Base-by-base conservation (phyloP, 2,113 vertebrate genomes). In the Ctenomys sociabilis region DNA sequence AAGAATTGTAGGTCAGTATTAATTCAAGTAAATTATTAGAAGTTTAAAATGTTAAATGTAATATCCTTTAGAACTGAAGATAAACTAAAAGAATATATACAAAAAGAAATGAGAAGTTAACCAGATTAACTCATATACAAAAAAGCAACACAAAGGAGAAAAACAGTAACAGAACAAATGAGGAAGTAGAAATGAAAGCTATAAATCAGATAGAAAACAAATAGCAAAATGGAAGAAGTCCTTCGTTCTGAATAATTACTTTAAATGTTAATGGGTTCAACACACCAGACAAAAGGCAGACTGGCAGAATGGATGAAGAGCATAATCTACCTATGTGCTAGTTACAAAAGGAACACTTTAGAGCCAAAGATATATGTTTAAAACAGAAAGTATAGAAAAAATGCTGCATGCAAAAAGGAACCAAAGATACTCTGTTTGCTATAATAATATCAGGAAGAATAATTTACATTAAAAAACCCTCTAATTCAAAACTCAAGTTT, bases 51-150 rank as follows among this genome's bases (percentile, higher is more conserved):
- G 52, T 49, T 87, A 94, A 90, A 70, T 83, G 63, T 30, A 94
- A 90, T 70, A 35, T 49, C 78, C 43, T 90, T 30, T 52, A 68
- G 77, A 94, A 78, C 43, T 78, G 68, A 64, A 93, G 93, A 85
- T 85, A 94, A 84, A 92, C 40, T 90, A 77, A 92, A 92, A 93
- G 68, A 78, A 93, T 63, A 94, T 49, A 78, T 16, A 86, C 28
- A 86, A 77, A 96, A 94, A 83, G 66, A 86, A 94, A 94, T 81
- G 28, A 86, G 75, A 85, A 84, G 28, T 26, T 30, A 92, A 83
- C 61, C 88, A 92, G 84, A 88, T 10, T 77, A 35, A 49, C 59
- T 84, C 66, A 88, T 68, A 82, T 54, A 40, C 66, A 90, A 54
- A 93, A 83, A 68, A 86, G 43, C 61, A 93, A 59, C 70, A 63